These are phyloP conservation scores for Paradisaea rubra DNA, from an alignment of 2,113 vertebrate genomes.

Conservation along the genomic window DNA sequence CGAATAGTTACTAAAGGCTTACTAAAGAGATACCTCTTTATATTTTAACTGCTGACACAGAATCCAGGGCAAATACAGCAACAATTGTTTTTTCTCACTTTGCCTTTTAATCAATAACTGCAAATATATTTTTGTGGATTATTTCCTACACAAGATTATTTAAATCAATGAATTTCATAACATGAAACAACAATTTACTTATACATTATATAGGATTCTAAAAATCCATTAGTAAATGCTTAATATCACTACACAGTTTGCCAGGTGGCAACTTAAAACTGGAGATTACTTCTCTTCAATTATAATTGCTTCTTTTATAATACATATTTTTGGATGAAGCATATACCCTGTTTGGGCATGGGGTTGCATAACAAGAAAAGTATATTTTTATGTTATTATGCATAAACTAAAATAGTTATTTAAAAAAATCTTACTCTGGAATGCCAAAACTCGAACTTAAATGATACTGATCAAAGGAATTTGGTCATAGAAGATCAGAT, in stretches of 20 bases:
- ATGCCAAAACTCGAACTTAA: background rate
- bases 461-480: background rate
- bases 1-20: background rate
- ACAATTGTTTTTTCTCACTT: background rate
- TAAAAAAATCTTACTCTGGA: background rate
- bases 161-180: background rate
- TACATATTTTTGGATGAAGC: background rate
- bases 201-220: background rate
- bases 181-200: background rate
- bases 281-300: background rate
- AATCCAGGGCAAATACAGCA: background rate
- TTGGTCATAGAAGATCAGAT: background rate
- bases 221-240: background rate
- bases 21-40: background rate
- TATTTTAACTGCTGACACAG: background rate
- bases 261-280: background rate
- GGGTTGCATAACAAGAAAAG: accelerated
- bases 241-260: background rate
- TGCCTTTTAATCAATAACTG: background rate
- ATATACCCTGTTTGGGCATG: background rate
- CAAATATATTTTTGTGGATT: background rate
- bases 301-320: background rate
- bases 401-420: background rate
- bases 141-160: background rate
- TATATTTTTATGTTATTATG: background rate